phyloP scores from a whole-genome alignment of 2,888 invertebrate genomes.

The Ferdinandea cuprea region DNA sequence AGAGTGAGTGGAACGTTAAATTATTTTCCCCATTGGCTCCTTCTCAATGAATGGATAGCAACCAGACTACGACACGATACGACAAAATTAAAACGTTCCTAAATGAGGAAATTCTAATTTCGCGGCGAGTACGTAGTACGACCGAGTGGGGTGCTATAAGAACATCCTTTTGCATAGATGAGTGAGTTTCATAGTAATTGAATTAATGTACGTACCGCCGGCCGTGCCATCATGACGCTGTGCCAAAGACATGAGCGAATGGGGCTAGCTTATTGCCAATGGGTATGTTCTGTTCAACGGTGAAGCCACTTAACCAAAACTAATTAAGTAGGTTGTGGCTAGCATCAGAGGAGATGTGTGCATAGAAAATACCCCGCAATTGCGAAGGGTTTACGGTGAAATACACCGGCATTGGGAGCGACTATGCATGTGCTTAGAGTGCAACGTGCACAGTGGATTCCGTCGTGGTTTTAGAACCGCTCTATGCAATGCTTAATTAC shows the following conservation, averaged over 20 bases:
- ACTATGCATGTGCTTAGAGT: background rate
- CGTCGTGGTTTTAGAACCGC: background rate
- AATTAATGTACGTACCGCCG: constrained; percentile 50
- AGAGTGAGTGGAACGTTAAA: constrained; percentile 32
- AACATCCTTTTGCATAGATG: constrained; percentile 39
- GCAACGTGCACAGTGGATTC: background rate
- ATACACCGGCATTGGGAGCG: background rate
- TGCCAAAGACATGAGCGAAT: constrained; percentile 35
- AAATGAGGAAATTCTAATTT: constrained; percentile 62
- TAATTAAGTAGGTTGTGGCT: constrained; percentile 50
- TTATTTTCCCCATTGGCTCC: constrained; percentile 26
- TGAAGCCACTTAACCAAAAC: constrained; percentile 46
- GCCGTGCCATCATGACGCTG: constrained; percentile 12
- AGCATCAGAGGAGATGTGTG: background rate
- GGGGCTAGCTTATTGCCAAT: constrained; percentile 19
- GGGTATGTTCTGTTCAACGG: constrained; percentile 24
- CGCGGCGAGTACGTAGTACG: constrained; percentile 10
- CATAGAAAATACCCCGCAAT: background rate
- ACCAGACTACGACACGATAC: constrained; percentile 31
- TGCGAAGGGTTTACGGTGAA: background rate
- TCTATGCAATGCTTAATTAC: background rate
- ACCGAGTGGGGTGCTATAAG: constrained; percentile 28
- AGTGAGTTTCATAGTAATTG: constrained; percentile 50
- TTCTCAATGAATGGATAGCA: constrained; percentile 34
- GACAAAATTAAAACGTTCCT: constrained; percentile 59